Conservation (phyloP, 2,888 invertebrate species). For the Tipula unca region DNA sequence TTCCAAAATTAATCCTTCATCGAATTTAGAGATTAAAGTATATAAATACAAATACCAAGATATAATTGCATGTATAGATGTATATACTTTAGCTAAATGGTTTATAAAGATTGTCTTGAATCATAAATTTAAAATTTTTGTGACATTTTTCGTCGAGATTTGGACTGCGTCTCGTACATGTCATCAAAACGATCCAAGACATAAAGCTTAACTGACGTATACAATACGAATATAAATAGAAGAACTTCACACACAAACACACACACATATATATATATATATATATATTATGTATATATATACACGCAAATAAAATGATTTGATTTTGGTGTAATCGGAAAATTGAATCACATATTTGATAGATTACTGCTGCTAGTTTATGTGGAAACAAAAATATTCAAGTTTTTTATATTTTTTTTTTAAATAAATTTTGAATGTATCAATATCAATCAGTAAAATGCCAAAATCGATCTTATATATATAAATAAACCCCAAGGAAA, state of each 20-base stretch:
- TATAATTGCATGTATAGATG: too few species aligned
- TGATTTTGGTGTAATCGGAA: not conserved
- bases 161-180: too few species aligned
- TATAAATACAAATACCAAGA: too few species aligned
- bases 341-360: not conserved
- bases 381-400: not conserved
- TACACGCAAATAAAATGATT: not conserved
- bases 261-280: not conserved
- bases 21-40: too few species aligned
- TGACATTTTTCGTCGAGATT: too few species aligned
- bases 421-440: not conserved
- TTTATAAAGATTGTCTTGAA: too few species aligned
- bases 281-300: too few species aligned
- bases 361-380: slow-evolving; percentile 14
- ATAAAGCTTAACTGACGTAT: not conserved
- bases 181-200: too few species aligned
- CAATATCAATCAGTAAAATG: not conserved
- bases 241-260: not conserved
- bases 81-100: too few species aligned
- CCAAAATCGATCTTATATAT: not conserved
- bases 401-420: too few species aligned
- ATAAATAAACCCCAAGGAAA: not conserved
- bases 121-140: too few species aligned
- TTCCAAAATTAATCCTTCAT: too few species aligned
- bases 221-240: not conserved